Evolutionary conservation across 2,797 vertebrate species (phyloP).

Genomic region (Cirrhinus molitorella): DNA sequence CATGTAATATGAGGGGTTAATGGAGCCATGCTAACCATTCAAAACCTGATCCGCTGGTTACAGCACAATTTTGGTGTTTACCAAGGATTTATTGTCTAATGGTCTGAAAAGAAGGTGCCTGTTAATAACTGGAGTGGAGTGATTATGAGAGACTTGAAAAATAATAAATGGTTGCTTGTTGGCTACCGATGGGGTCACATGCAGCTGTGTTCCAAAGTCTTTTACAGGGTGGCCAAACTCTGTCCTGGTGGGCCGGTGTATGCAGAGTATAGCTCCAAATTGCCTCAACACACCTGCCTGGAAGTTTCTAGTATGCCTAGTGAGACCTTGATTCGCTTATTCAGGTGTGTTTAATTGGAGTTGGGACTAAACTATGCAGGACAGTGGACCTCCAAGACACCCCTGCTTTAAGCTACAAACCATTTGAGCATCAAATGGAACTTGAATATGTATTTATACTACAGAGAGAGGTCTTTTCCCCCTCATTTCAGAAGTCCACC

Average conservation of each 20-base stretch:
- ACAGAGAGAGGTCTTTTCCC: background rate
- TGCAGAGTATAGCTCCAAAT: too few relatives aligned
- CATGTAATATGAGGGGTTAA: background rate
- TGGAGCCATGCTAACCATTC: background rate
- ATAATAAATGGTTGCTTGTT: background rate
- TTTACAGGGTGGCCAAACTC: too few relatives aligned
- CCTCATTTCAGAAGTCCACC: background rate
- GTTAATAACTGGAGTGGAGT: background rate
- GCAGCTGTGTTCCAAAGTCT: background rate
- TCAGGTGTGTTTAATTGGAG: too few relatives aligned
- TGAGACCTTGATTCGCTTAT: too few relatives aligned
- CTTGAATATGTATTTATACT: background rate
- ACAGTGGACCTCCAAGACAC: too few relatives aligned
- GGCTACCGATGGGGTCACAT: background rate
- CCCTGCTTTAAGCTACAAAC: background rate
- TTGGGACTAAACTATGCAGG: too few relatives aligned
- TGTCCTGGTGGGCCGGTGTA: too few relatives aligned
- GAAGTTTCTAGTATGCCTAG: too few relatives aligned
- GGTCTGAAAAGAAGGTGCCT: conserved; percentile 11
- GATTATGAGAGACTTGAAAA: background rate
- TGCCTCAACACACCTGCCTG: too few relatives aligned
- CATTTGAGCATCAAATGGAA: background rate
- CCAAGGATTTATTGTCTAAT: conserved; percentile 1
- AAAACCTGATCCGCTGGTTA: background rate
- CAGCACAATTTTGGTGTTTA: background rate